These are phyloP conservation scores for Leptopilina drosophilae DNA, from an alignment of 2,888 invertebrate species.

Conservation along the genomic window DNA sequence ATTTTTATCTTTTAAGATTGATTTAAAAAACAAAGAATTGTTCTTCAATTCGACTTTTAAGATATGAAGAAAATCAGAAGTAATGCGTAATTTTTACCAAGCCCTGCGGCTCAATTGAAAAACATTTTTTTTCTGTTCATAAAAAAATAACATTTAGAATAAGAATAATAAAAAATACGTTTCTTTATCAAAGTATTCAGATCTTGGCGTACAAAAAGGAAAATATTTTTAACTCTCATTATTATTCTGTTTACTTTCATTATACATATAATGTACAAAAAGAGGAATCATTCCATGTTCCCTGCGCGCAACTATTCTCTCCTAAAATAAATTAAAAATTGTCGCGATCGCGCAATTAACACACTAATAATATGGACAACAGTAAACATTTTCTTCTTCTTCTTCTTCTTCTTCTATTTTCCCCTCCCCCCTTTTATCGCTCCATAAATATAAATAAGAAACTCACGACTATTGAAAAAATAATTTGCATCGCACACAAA, in stretches of 20 bases:
- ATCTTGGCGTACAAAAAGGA: slow-evolving; percentile 26
- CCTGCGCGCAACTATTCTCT: slow-evolving; percentile 45
- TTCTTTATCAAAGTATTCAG: slow-evolving; percentile 23
- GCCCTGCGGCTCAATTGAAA: neutral
- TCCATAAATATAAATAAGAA: slow-evolving; percentile 45
- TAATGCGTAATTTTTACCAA: too few relatives aligned
- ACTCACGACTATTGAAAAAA: slow-evolving; percentile 57
- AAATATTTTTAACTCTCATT: slow-evolving; percentile 41
- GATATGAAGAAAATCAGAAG: too few relatives aligned
- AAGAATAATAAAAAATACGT: neutral
- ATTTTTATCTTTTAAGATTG: too few relatives aligned
- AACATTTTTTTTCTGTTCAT: neutral
- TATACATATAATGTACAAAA: slow-evolving; percentile 57
- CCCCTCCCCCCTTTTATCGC: neutral
- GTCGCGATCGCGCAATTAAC: slow-evolving; percentile 23
- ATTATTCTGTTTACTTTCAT: slow-evolving; percentile 47
- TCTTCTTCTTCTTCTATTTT: too few relatives aligned
- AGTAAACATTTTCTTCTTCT: slow-evolving; percentile 23
- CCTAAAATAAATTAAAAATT: slow-evolving; percentile 54
- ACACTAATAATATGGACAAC: slow-evolving; percentile 48
- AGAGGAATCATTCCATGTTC: slow-evolving; percentile 59
- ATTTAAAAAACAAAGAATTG: too few relatives aligned
- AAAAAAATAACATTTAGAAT: neutral
- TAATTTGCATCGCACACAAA: slow-evolving; percentile 49
- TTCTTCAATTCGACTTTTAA: too few relatives aligned